Evolutionary conservation across 2,888 invertebrate species (phyloP).

Genomic region (Leptothorax acervorum): DNA sequence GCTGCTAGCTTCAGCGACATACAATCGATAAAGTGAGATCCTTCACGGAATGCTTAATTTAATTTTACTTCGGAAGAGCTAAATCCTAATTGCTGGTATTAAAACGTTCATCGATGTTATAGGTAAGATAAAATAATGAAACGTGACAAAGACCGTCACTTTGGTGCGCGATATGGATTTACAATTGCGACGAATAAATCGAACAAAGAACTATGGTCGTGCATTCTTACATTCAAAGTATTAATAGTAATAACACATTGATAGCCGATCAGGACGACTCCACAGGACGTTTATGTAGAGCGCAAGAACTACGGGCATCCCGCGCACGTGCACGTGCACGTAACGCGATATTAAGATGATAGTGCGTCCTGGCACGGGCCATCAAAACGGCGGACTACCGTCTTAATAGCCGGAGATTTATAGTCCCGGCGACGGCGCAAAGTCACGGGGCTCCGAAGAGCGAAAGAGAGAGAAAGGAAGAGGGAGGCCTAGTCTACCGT

Average conservation of each 20-base stretch:
- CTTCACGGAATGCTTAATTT: background rate
- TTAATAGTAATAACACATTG: slow-evolving; percentile 30
- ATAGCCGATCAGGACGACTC: slow-evolving; percentile 37
- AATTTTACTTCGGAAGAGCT: background rate
- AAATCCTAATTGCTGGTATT: background rate
- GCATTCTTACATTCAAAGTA: slow-evolving; percentile 8
- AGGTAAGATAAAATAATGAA: background rate
- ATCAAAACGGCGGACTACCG: slow-evolving; percentile 83
- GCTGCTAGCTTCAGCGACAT: too few species aligned
- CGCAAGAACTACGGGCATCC: slow-evolving; percentile 60
- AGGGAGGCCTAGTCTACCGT: slow-evolving; percentile 59
- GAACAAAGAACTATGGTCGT: too few species aligned
- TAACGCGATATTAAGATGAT: slow-evolving; percentile 78
- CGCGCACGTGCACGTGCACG: slow-evolving; percentile 69
- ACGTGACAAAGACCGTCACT: background rate
- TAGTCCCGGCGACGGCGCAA: slow-evolving; percentile 75
- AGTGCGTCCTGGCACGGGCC: slow-evolving; percentile 81
- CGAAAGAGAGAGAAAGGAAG: slow-evolving; percentile 26
- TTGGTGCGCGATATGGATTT: too few species aligned
- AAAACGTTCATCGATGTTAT: background rate
- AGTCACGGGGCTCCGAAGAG: slow-evolving; percentile 59
- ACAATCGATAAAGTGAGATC: background rate
- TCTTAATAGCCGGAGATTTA: slow-evolving; percentile 85
- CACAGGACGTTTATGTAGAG: slow-evolving; percentile 45
- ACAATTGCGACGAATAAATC: background rate